Conservation (phyloP, 1,140 invertebrate genomes). For the Drosophila kikkawai region DNA sequence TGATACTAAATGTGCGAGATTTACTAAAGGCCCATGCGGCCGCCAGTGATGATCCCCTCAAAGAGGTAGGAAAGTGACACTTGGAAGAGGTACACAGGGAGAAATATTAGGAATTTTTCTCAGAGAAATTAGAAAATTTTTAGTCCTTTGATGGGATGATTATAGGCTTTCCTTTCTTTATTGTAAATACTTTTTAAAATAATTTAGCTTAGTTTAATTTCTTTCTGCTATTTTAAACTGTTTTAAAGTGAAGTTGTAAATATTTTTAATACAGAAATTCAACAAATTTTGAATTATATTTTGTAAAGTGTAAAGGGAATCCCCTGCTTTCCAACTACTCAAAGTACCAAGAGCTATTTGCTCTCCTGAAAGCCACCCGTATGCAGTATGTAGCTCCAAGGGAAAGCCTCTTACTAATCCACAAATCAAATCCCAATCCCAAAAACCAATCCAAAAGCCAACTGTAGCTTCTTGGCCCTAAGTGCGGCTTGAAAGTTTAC, state of each 20-base stretch:
- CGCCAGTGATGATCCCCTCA: slow-evolving; percentile 32
- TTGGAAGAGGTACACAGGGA: background rate
- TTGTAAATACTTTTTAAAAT: background rate
- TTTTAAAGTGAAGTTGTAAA: no score
- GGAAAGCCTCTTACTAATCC: slow-evolving; percentile 11
- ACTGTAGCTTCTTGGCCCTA: slow-evolving; percentile 9
- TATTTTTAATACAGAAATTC: background rate
- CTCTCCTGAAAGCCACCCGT: background rate
- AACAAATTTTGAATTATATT: background rate
- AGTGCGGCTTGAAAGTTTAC: slow-evolving; percentile 49
- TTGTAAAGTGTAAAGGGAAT: background rate
- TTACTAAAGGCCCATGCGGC: slow-evolving; percentile 68
- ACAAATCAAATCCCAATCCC: slow-evolving; percentile 3
- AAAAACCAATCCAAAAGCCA: background rate
- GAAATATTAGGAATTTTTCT: background rate
- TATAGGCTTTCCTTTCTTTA: background rate
- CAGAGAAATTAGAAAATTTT: background rate
- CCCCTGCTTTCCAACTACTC: background rate
- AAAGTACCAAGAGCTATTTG: background rate
- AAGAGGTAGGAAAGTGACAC: slow-evolving; percentile 56
- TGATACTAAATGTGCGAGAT: slow-evolving; percentile 84
- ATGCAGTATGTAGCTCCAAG: background rate
- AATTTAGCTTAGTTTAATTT: no score
- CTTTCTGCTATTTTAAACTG: background rate
- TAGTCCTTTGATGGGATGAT: no score